Evolutionary conservation across 2,113 vertebrate genomes (phyloP).

Genomic region (Microcebus griseorufus): DNA sequence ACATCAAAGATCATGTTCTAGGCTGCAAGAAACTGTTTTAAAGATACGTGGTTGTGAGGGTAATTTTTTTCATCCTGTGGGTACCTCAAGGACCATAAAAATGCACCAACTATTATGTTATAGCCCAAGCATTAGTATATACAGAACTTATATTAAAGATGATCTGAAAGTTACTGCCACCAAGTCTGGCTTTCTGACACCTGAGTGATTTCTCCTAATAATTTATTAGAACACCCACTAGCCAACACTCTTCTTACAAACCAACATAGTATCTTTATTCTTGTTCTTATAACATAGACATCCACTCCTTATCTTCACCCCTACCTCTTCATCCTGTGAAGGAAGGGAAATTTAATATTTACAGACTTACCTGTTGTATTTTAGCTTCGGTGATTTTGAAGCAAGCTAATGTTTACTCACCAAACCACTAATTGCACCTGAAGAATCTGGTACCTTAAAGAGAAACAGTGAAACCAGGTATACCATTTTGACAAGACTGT

Average conservation of each 20-base stretch:
- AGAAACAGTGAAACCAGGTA: neutral
- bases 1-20: neutral
- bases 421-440: neutral
- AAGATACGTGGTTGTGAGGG: neutral
- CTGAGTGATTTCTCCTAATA: constrained; percentile 16
- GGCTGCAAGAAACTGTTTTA: neutral
- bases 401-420: neutral
- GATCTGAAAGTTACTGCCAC: neutral
- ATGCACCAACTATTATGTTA: neutral
- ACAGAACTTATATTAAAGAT: neutral
- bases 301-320: neutral
- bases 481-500: constrained; percentile 19
- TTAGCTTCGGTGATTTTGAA: neutral
- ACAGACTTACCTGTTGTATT: neutral
- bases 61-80: neutral
- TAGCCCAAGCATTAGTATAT: neutral
- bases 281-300: neutral
- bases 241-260: neutral
- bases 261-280: neutral
- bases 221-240: neutral
- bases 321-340: neutral
- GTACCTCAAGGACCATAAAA: neutral
- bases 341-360: neutral
- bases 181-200: neutral
- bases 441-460: neutral